These are phyloP conservation scores for Esox lucius DNA, from an alignment of 2,797 vertebrate species.

Conservation along the genomic window DNA sequence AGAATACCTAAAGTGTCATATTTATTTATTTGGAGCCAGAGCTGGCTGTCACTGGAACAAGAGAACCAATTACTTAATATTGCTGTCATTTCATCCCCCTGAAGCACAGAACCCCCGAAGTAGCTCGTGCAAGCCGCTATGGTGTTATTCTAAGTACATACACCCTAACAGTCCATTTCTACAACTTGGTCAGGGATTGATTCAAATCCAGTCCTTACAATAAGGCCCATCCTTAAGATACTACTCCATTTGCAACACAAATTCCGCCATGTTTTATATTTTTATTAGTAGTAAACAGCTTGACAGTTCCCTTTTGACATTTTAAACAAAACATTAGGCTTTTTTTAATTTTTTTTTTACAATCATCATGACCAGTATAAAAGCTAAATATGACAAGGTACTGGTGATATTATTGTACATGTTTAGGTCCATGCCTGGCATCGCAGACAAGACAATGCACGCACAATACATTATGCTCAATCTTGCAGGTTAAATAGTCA, in stretches of 20 bases:
- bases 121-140: background rate
- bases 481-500: constrained; percentile 43
- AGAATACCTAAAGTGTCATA: no score
- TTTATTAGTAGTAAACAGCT: constrained; percentile 75
- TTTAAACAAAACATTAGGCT: constrained; percentile 68
- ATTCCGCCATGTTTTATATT: constrained; percentile 30
- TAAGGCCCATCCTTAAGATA: background rate
- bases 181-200: no score
- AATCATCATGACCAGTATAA: constrained; percentile 66
- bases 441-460: constrained; percentile 1
- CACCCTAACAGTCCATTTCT: background rate
- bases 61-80: constrained; percentile 45
- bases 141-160: background rate
- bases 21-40: constrained; percentile 42
- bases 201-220: background rate
- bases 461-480: constrained; percentile 34
- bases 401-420: constrained; percentile 59
- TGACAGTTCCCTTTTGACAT: constrained; percentile 74
- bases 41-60: constrained; percentile 36
- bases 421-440: constrained; percentile 37
- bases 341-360: constrained; percentile 54
- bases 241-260: background rate
- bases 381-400: constrained; percentile 66
- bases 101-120: constrained; percentile 16
- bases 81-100: constrained; percentile 42